These are phyloP conservation scores for Lissonota sp. DNA, from an alignment of 2,888 invertebrate species.

Conservation along the genomic window DNA sequence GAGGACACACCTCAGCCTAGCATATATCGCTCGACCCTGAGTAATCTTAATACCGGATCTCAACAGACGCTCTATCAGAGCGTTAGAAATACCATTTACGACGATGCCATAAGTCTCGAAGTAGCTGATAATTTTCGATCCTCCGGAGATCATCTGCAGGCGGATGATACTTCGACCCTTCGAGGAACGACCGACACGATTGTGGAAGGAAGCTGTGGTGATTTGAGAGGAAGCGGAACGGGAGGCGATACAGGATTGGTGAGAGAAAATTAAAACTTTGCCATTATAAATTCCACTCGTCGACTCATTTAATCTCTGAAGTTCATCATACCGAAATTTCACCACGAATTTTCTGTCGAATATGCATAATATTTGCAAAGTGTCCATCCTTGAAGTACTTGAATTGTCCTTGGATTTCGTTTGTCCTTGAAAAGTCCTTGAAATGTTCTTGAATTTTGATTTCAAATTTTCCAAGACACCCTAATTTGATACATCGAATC, in stretches of 20 bases:
- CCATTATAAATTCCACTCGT: neutral
- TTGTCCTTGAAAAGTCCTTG: too few species aligned
- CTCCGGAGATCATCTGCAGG: slow-evolving; percentile 42
- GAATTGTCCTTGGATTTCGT: too few species aligned
- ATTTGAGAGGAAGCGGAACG: slow-evolving; percentile 66
- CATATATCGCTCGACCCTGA: slow-evolving; percentile 71
- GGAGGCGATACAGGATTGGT: slow-evolving; percentile 69
- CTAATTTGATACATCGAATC: too few species aligned
- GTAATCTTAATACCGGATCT: slow-evolving; percentile 70
- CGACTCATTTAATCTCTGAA: neutral
- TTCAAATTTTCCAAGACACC: too few species aligned
- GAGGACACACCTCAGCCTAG: slow-evolving; percentile 67
- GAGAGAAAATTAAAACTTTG: slow-evolving; percentile 15
- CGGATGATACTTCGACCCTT: slow-evolving; percentile 67
- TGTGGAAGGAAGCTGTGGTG: slow-evolving; percentile 73
- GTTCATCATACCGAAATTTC: neutral
- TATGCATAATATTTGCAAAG: neutral
- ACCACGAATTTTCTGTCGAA: neutral
- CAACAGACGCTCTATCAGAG: slow-evolving; percentile 75
- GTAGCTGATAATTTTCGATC: slow-evolving; percentile 50
- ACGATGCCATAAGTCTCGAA: slow-evolving; percentile 71
- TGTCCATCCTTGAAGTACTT: too few species aligned
- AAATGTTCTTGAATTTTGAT: too few species aligned
- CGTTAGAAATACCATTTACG: slow-evolving; percentile 70
- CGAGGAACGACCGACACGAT: slow-evolving; percentile 71